Evolutionary conservation across 1,140 invertebrate genomes (phyloP), one percentile per base, ranked within the genome.

Genomic region (Eurosta solidaginis): DNA sequence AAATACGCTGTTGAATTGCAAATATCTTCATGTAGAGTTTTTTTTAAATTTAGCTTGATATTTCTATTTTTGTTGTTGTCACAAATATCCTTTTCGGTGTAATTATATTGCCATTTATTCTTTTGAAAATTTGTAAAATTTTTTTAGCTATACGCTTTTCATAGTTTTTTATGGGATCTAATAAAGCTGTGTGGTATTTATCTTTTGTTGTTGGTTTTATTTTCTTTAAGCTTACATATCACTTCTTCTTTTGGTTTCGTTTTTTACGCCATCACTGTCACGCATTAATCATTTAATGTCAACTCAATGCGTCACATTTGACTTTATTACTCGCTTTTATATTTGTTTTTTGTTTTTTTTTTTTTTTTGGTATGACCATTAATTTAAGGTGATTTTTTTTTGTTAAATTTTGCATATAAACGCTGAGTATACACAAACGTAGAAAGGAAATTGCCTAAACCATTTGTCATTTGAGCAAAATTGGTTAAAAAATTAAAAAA

Each of bases 251-350:
- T 36, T 42, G n/a, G 36, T 68, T 33, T 1, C 33, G n/a, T n/a
- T 22, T n/a, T 59, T 36, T n/a, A 25, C 27, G 54, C 14, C 54
- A 59, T 59, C 54, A 59, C 29, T 68, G 59, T 40, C 59, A 68
- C 59, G 22, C 29, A 68, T 68, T 68, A 68, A 68, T 68, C 59
- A 68, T 68, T 68, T 68, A 68, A 40, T 68, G 59, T 68, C 59
- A 68, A 40, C 59, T n/a, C 33, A 68, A 42, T n/a, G 33, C 59
- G 59, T 40, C 59, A 40, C n/a, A 68, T 33, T 68, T 68, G 59
- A 68, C 59, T 68, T 68, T 33, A 40, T 36, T 68, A 68, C 40
- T 40, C 36, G 40, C n/a, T n/a, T n/a, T n/a, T n/a, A n/a, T n/a
- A n/a, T n/a, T n/a, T n/a, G n/a, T n/a, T n/a, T n/a, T n/a, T n/a